Evolutionary conservation across 2,113 vertebrate species (phyloP).

Genomic region (Microtus richardsoni): DNA sequence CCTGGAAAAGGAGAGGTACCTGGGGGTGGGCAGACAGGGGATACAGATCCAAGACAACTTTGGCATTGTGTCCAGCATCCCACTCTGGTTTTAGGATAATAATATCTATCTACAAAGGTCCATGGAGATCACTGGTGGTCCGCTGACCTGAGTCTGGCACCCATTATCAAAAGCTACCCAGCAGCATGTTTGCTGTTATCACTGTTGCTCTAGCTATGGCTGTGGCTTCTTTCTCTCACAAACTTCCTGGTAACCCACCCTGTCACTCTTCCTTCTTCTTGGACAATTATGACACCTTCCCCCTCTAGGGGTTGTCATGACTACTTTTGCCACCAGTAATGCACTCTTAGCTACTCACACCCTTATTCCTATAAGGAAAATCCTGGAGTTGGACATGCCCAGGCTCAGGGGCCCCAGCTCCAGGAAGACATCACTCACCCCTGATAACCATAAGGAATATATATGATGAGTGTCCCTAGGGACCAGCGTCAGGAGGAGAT

Average conservation of each 20-base stretch:
- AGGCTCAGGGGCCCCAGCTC: not conserved
- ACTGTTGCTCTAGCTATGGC: not conserved
- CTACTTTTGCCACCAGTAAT: not conserved
- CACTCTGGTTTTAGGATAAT: not conserved
- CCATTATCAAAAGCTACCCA: not conserved
- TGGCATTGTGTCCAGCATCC: not conserved
- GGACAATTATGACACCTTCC: not conserved
- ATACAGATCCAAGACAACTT: not conserved
- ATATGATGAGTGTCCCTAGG: not conserved
- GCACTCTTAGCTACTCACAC: not conserved
- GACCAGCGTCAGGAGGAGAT: not conserved
- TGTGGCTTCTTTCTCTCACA: not conserved
- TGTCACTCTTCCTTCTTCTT: not conserved
- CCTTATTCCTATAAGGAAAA: not conserved
- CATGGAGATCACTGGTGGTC: not conserved
- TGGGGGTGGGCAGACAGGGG: not conserved
- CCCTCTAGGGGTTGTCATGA: not conserved
- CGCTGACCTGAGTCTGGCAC: not conserved
- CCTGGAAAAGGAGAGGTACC: not conserved
- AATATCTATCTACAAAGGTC: not conserved
- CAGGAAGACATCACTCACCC: not conserved
- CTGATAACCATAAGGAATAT: not conserved
- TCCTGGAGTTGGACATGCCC: not conserved
- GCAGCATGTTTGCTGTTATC: not conserved
- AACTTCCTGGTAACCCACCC: rapidly evolving